Percentiles rank a stretch among this genome's conserved stretches.
Conservation (phyloP, 2,113 vertebrate genomes). For the Elgaria multicarinata region DNA sequence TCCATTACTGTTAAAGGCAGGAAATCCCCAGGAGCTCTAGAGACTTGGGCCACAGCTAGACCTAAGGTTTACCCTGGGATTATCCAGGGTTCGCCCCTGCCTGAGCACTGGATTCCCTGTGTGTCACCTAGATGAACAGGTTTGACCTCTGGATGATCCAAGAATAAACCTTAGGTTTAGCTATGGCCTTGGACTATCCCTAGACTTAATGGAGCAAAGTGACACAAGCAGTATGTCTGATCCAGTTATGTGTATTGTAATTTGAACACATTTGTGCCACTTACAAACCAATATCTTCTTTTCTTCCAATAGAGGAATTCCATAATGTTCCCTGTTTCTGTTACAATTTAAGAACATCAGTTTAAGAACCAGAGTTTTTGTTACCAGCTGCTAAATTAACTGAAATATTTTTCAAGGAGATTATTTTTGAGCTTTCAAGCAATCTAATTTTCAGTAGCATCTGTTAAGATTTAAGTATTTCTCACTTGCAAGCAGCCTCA, state of each 20-base stretch:
- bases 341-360: background rate
- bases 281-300: background rate
- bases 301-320: background rate
- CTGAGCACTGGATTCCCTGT: no score
- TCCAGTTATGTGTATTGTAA: background rate
- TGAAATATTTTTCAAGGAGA: background rate
- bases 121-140: no score
- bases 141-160: no score
- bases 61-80: no score
- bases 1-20: background rate
- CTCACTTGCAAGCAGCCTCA: background rate
- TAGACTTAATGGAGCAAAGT: background rate
- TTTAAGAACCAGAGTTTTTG: background rate
- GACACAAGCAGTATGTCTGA: background rate
- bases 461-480: background rate
- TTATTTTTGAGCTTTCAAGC: conserved; percentile 20
- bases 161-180: no score
- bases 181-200: no score
- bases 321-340: background rate
- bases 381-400: background rate
- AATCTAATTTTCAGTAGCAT: background rate
- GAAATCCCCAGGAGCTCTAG: background rate
- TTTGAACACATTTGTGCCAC: background rate
- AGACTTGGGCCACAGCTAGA: no score
- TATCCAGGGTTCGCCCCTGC: no score